Base-by-base conservation (phyloP, 1,140 invertebrate genomes). In the Drosophila mauritiana region DNA sequence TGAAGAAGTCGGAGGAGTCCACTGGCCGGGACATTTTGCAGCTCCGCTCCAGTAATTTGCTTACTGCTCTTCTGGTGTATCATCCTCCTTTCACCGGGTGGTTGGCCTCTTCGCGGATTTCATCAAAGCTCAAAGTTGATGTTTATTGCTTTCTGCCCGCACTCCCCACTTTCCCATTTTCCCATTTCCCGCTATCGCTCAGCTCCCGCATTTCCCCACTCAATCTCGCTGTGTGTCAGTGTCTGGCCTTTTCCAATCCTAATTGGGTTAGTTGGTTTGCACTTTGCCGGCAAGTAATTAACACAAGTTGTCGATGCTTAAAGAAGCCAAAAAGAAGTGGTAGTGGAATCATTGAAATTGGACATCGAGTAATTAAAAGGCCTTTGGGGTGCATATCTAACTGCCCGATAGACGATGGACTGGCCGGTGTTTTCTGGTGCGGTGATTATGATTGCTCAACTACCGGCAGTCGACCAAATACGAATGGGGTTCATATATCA, bases 201-300 rank as follows among this genome's bases (percentile, higher is more conserved):
- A 7, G 27, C 7, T 25, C 11, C 31, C 48, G n/a, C 58, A 20
- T 59, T 62, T 63, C 54, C 59, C 43, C 63, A 31, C 59, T 39
- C 59, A 64, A 48, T 65, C 63, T 39, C 25, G 39, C 37, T 54
- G 49, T 70, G 52, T 27, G 42, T 40, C 65, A 15, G 67, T 56
- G 67, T 57, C 53, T 52, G 65, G 53, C 49, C 43, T 59, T 74
- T 78, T 77, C 51, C 68, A 57, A 72, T 72, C 58, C 83, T 88
- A 88, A 88, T 88, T 88, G 76, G 84, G 83, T 88, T 86, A 89
- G 76, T 55, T 52, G 59, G 57, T 46, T 65, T 83, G 80, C 80
- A 83, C 62, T 73, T 77, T 73, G 77, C 74, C 49, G 76, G 67
- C 68, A 63, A 74, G 62, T 80, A 80, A 67, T 70, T 76, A 70